Base-by-base conservation (phyloP, 1,140 invertebrate genomes). In the Oedothorax gibbosus region DNA sequence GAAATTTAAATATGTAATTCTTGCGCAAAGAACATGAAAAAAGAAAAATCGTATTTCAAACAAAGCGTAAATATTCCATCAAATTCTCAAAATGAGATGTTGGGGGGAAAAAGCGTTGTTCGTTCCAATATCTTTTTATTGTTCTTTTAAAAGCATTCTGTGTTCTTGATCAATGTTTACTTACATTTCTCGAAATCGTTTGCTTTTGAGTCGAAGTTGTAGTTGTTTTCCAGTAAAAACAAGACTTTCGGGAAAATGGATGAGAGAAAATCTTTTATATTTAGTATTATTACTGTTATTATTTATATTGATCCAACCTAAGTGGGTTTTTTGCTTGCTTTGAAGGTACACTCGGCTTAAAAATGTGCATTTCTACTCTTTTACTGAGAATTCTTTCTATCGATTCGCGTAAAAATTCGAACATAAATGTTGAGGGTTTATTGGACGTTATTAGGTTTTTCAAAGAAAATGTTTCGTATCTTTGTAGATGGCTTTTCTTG, bases 141-240 rank as follows among this genome's bases (percentile, higher is more conserved):
- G 15, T 56, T 21, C 49, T 65, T 64, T 50, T 82, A 35, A 82
- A 65, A 82, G 68, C 57, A 79, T 79, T 79, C 62, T 64, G 60
- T 71, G 62, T 71, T 62, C 49, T 62, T 82, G 80, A 82, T 82
- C 69, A 53, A 73, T 73, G 80, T 82, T 82, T 82, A 57, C 80
- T 73, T 73, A 73, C 60, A 82, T 73, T 82, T 82, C 64, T 35
- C 77, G 9, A 79, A 53, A 56, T 7, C 49, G 10, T 53, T 73
- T 71, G 53, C 71, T 71, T 71, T 71, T 62, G 7, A 21, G n/a
- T 50, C 14, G 20, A 12, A n/a, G 54, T 57, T 9, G 35, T 35
- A 35, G 35, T 35, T 35, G 35, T 35, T 35, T 35, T 5, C 35
- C 35, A 35, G 35, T 35, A 35, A 35, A 35, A 35, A 35, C 35